Conservation (phyloP, 2,797 vertebrate genomes). For the Morelia viridis region DNA sequence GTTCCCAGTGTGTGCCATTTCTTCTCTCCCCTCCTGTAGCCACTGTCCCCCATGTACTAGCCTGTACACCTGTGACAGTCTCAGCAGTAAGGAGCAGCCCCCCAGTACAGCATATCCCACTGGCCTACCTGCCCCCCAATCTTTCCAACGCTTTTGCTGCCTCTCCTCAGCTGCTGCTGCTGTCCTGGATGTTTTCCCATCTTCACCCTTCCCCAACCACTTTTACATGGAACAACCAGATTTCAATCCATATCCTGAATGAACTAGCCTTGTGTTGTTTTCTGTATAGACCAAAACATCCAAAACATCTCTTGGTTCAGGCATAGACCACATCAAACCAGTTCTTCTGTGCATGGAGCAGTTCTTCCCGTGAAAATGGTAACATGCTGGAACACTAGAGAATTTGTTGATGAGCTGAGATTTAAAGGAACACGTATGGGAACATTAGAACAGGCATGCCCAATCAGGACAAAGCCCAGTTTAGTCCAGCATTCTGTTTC, state of each 20-base stretch:
- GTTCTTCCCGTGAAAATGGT: not conserved
- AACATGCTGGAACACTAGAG: not conserved
- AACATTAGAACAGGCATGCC: not conserved
- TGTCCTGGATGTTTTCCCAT: not conserved
- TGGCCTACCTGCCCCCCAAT: not conserved
- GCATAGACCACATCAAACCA: not conserved
- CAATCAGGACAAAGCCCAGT: not conserved
- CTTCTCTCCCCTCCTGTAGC: not conserved
- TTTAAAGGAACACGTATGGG: not conserved
- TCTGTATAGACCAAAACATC: not conserved
- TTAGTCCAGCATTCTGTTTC: not conserved
- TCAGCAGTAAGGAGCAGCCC: not conserved
- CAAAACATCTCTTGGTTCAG: not conserved
- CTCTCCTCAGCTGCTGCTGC: not conserved
- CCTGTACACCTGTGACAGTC: not conserved
- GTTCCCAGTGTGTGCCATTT: not conserved
- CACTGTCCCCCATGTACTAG: not conserved
- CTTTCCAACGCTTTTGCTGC: not conserved
- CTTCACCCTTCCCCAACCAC: not conserved
- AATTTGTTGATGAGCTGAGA: not conserved
- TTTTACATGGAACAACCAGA: not conserved
- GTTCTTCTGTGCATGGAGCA: not conserved
- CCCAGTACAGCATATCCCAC: not conserved
- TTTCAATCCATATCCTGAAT: not conserved
- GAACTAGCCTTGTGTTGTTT: not conserved